A percentile compares a stretch with the other conserved stretches of the same genome.
Conservation (phyloP, 2,888 invertebrate genomes). For the Diaperis boleti region DNA sequence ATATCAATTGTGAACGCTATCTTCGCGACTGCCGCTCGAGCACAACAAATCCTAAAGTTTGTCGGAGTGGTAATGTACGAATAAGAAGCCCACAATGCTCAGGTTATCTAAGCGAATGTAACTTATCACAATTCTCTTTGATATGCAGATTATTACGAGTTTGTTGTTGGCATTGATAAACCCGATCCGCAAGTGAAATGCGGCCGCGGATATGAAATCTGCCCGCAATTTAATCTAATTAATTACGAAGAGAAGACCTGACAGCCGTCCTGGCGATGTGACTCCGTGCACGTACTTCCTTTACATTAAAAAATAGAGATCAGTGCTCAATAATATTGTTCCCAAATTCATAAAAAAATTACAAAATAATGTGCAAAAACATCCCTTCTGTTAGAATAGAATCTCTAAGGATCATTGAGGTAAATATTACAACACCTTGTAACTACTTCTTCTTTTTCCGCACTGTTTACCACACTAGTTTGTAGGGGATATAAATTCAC, state of each 20-base stretch:
- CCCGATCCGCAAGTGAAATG: slow-evolving; percentile 18
- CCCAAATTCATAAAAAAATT: too few species aligned
- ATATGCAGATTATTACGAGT: slow-evolving; percentile 36
- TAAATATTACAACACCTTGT: too few species aligned
- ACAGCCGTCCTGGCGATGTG: background rate
- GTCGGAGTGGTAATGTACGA: slow-evolving; percentile 11
- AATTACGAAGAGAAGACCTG: background rate
- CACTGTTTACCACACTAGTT: too few species aligned
- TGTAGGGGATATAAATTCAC: too few species aligned
- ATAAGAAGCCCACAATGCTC: slow-evolving; percentile 34
- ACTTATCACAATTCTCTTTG: slow-evolving; percentile 37
- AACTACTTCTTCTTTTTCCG: too few species aligned
- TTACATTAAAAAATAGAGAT: too few species aligned
- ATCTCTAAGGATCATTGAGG: too few species aligned
- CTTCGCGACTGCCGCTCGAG: slow-evolving; percentile 11
- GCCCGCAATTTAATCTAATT: slow-evolving; percentile 27
- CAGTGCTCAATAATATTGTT: too few species aligned
- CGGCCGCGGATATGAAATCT: slow-evolving; percentile 16
- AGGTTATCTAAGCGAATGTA: slow-evolving; percentile 37
- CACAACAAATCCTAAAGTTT: slow-evolving; percentile 24
- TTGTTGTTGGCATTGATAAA: slow-evolving; percentile 37
- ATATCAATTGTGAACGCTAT: slow-evolving; percentile 11
- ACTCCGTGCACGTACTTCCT: background rate
- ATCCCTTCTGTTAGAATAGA: too few species aligned
- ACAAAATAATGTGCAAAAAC: too few species aligned